These are phyloP conservation scores for Apamea epomidion DNA, from an alignment of 2,888 invertebrate species.

Conservation along the genomic window DNA sequence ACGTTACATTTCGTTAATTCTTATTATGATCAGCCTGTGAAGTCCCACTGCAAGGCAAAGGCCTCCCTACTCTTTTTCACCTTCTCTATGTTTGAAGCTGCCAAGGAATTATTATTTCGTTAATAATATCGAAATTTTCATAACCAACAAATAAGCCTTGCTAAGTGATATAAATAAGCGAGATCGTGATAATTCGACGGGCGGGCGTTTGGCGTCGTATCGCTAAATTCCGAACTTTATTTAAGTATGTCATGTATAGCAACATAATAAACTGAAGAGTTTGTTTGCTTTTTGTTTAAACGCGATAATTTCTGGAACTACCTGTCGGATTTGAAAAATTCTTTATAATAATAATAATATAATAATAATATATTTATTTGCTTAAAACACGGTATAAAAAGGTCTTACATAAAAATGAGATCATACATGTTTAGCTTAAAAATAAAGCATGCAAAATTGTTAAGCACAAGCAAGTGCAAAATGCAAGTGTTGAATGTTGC, in stretches of 20 bases:
- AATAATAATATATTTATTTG: no score
- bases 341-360: no score
- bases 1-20: neutral
- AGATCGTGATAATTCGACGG: neutral
- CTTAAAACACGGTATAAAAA: no score
- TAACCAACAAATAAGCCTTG: neutral
- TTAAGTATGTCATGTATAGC: conserved; percentile 2
- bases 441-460: no score
- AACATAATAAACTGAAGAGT: neutral
- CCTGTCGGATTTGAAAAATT: neutral
- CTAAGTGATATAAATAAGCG: conserved; percentile 1
- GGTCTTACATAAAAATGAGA: no score
- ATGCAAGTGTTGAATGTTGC: no score
- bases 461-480: no score
- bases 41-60: no score
- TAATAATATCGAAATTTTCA: neutral
- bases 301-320: neutral
- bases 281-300: neutral
- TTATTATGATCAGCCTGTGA: no score
- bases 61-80: no score
- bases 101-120: neutral
- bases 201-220: neutral
- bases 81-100: no score
- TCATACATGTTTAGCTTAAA: no score
- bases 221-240: conserved; percentile 28